Percentiles rank a stretch among this genome's conserved stretches.
Conservation (phyloP, 2,888 invertebrate species). For the Globia sparganii region DNA sequence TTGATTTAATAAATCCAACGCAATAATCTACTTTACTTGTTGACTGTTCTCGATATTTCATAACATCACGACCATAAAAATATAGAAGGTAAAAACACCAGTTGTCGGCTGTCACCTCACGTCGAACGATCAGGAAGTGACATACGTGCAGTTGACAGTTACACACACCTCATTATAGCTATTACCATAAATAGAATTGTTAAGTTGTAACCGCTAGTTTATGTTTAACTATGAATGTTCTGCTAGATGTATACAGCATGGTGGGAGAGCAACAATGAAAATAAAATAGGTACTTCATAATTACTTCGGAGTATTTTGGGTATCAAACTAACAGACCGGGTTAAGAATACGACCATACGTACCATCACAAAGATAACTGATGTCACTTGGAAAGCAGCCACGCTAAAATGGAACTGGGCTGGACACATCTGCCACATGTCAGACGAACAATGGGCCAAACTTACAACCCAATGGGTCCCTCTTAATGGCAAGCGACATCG, state of each 20-base stretch:
- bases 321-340: no score
- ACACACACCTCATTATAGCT: constrained; percentile 56
- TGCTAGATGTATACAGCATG: neutral
- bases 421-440: no score
- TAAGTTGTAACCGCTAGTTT: constrained; percentile 33
- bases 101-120: constrained; percentile 50
- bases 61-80: constrained; percentile 31
- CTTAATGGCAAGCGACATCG: no score
- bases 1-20: constrained; percentile 33
- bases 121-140: constrained; percentile 54
- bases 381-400: no score
- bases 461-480: no score
- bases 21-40: constrained; percentile 41
- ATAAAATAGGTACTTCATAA: neutral
- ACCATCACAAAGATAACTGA: no score
- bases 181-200: constrained; percentile 61
- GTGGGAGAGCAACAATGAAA: constrained; percentile 13
- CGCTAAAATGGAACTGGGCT: no score
- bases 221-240: constrained; percentile 13
- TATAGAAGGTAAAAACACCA: constrained; percentile 47
- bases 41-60: constrained; percentile 42
- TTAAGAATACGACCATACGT: no score
- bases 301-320: no score
- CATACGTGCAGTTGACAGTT: constrained; percentile 53
- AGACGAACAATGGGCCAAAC: no score